A percentile compares a stretch with the other conserved stretches of the same genome.
Evolutionary conservation across 1,140 invertebrate genomes (phyloP).

Genomic region (Leptinotarsa defecta): DNA sequence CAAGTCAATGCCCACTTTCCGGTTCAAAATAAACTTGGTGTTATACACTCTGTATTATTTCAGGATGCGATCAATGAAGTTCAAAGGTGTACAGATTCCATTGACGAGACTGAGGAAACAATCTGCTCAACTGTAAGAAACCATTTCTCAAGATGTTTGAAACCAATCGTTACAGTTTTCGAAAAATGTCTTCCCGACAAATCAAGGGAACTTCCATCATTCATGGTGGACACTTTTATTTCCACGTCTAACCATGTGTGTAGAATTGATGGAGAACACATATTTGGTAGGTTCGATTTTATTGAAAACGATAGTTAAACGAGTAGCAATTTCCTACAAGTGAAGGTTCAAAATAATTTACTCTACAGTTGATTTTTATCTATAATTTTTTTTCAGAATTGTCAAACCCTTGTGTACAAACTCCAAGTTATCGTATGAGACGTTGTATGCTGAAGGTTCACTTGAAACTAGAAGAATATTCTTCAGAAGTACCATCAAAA

Average conservation of each 20-base stretch:
- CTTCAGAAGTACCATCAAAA: not conserved
- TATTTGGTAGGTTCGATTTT: constrained; percentile 31
- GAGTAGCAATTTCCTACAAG: no score
- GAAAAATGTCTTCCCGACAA: constrained; percentile 35
- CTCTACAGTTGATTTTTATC: no score
- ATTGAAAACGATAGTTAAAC: not conserved
- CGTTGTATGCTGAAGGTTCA: constrained; percentile 9
- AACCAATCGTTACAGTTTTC: constrained; percentile 28
- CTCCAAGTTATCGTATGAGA: not conserved
- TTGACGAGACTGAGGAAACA: constrained; percentile 34
- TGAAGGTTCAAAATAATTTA: no score
- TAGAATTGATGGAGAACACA: constrained; percentile 37
- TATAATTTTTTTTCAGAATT: constrained; percentile 19
- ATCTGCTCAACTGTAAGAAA: constrained; percentile 30
- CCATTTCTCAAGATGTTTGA: constrained; percentile 25
- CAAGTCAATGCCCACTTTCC: no score
- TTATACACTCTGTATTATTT: not conserved
- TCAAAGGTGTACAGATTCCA: constrained; percentile 15
- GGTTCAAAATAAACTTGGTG: no score
- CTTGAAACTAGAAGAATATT: constrained; percentile 15
- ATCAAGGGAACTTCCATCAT: constrained; percentile 26
- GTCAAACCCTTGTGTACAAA: constrained; percentile 16
- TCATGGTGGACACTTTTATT: constrained; percentile 24
- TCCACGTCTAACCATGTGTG: constrained; percentile 27
- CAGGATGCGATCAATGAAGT: constrained; percentile 26